Evolutionary conservation across 2,113 vertebrate species (phyloP).

Genomic region (Chinchilla lanigera): DNA sequence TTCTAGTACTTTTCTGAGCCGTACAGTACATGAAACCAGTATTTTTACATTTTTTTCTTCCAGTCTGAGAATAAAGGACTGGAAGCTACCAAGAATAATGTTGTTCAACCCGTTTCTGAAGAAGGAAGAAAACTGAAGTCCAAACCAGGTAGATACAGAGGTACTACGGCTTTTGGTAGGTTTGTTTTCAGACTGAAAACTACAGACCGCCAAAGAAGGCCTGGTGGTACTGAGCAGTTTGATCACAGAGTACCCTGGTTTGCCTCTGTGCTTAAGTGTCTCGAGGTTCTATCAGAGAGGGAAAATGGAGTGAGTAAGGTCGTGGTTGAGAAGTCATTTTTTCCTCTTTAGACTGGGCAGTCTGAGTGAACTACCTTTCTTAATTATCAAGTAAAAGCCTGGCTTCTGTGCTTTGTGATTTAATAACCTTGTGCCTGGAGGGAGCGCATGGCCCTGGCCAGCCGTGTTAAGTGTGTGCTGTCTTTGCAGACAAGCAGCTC

Average conservation of each 20-base stretch:
- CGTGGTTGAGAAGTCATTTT: not conserved
- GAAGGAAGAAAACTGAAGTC: constrained; percentile 84
- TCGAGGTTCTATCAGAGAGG: not conserved
- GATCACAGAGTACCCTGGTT: not conserved
- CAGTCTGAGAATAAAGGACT: constrained; percentile 88
- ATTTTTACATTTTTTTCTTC: constrained; percentile 56
- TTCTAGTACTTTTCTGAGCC: constrained; percentile 23
- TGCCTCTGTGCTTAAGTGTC: not conserved
- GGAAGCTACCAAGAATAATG: constrained; percentile 85
- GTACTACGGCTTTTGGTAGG: not conserved
- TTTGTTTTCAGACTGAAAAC: not conserved
- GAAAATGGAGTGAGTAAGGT: not conserved
- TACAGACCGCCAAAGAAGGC: not conserved
- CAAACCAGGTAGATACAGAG: constrained; percentile 82
- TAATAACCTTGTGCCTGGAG: not conserved
- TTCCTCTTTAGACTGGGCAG: not conserved
- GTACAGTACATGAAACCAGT: constrained; percentile 48
- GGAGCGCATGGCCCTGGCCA: not conserved
- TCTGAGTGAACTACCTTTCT: not conserved
- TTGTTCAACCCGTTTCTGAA: constrained; percentile 78
- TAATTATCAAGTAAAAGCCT: not conserved
- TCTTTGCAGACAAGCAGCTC: constrained; percentile 92
- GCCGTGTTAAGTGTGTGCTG: not conserved
- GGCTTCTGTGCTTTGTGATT: not conserved
- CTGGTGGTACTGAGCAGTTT: not conserved